Base-by-base conservation (phyloP, 2,113 vertebrate species). In the Sigmodon hispidus region DNA sequence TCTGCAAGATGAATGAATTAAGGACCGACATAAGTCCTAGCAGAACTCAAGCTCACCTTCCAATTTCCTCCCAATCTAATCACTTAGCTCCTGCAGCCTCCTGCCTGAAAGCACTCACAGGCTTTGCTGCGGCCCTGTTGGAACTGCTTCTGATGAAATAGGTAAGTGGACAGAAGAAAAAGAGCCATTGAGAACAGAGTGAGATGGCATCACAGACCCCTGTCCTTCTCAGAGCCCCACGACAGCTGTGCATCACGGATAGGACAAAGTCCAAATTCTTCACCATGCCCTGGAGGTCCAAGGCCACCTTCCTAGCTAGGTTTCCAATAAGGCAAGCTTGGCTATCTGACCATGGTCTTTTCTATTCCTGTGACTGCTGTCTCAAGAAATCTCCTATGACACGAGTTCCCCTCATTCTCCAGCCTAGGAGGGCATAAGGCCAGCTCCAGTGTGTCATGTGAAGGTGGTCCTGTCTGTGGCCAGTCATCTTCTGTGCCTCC, bases 1-100 rank as follows among this genome's bases (percentile, higher is more conserved):
- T 59, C 92, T 76, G 93, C 81, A 89, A 55, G 36, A 75, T 43
- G 85, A 93, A 88, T 26, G 36, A 50, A 87, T 59, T 4, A 69
- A 89, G 22, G n/a, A 92, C 50, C 43, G 87, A n/a, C 11, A 0
- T 4, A 45, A 40, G 29, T 24, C 70, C 89, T 59, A 22, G 77
- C 61, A 93, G 77, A 80, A 70, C 69, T 55, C 40, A 0, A 75
- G 79, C 55, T 95, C 69, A 13, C 61, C 29, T 89, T 79, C 67
- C 50, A 12, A 34, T 77, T 77, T 57, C 72, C 69, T 70, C 69
- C 13, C 48, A 5, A 5, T 63, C 89, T 79, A 72, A 50, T 87
- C 77, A 81, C 75, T 73, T 83, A 86, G 61, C 10, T 81, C 55
- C 48, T 0, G 0, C 4, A 50, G 73, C 45, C 52, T 69, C 43